Base-by-base conservation (phyloP, 1,140 invertebrate species). In the Bombus terrestris region DNA sequence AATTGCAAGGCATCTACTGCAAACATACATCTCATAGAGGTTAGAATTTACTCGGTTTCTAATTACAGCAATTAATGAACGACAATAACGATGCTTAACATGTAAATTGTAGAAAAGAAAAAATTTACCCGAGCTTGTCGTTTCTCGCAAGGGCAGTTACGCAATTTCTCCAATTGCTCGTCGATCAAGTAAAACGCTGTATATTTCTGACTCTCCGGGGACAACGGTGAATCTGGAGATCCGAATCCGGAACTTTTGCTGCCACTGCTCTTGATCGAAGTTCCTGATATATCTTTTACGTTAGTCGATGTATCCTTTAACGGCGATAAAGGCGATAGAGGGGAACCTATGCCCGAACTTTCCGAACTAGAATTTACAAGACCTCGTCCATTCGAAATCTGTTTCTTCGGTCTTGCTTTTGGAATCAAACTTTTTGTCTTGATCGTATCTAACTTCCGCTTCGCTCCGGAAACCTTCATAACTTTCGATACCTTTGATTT, bases 291-390 rank as follows among this genome's bases (percentile, higher is more conserved):
- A 41, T 32, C 64, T 10, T 39, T 87, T 9, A 25, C 53, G n/a
- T 74, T 79, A 15, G 64, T 75, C 43, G 83, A 74, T 0, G 74
- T 57, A 28, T 94, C 92, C 32, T 87, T 92, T 15, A 90, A 89
- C n/a, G 93, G 93, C 18, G 93, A 94, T 18, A 94, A 81, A 9
- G 93, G 93, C n/a, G 93, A 94, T 41, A 94, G 82, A 5, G 93
- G 93, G 25, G 93, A 94, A 1, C 90, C 93, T 4, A 94, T 92
- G 4, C 93, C 93, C 0, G 93, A 94, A 80, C 93, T 94, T 64
- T 94, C 93, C 3, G 93, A 94, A 41, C 93, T 94, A 5, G 93
- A 94, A 83, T 91, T 93, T 47, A 90, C 92, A 28, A 94, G 43
- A 32, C 91, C 81, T 25, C 83, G 80, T 43, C 78, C 77, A 32